Evolutionary conservation across 2,113 vertebrate species (phyloP).

Genomic region (Microtus oregoni): DNA sequence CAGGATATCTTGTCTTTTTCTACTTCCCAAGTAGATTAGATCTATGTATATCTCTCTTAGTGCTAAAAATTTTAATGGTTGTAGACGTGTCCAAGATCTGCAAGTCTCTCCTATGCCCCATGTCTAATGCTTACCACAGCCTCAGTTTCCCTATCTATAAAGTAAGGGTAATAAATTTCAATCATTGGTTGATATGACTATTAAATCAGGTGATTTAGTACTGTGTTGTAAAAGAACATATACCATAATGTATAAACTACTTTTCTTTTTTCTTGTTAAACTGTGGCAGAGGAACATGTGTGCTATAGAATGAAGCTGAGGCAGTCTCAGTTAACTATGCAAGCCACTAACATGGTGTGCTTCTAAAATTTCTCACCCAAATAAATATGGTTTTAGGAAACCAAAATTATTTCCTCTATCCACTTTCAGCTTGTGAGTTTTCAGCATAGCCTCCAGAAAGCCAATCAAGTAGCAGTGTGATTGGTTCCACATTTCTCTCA

Average conservation of each 20-base stretch:
- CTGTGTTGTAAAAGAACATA: too few species aligned
- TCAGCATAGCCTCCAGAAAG: not conserved
- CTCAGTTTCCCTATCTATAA: too few species aligned
- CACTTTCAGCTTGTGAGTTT: not conserved
- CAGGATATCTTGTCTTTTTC: too few species aligned
- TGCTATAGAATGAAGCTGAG: not conserved
- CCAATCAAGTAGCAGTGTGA: not conserved
- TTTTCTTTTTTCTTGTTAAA: not conserved
- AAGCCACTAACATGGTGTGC: not conserved
- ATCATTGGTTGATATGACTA: too few species aligned
- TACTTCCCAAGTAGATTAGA: too few species aligned
- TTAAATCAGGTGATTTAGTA: too few species aligned
- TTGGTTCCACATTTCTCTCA: not conserved
- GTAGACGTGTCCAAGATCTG: not conserved
- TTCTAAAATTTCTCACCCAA: not conserved
- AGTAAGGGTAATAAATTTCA: too few species aligned
- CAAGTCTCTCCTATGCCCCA: not conserved
- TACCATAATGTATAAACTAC: too few species aligned
- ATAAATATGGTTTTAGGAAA: conserved; percentile 17
- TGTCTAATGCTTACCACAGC: not conserved
- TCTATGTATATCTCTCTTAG: not conserved
- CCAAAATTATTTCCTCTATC: not conserved
- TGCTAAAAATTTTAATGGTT: not conserved
- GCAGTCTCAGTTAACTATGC: not conserved
- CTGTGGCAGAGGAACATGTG: not conserved